A percentile compares a stretch with the other conserved stretches of the same genome.
These are phyloP conservation scores for Cynoglossus semilaevis DNA, from an alignment of 2,113 vertebrate species.

Conservation along the genomic window DNA sequence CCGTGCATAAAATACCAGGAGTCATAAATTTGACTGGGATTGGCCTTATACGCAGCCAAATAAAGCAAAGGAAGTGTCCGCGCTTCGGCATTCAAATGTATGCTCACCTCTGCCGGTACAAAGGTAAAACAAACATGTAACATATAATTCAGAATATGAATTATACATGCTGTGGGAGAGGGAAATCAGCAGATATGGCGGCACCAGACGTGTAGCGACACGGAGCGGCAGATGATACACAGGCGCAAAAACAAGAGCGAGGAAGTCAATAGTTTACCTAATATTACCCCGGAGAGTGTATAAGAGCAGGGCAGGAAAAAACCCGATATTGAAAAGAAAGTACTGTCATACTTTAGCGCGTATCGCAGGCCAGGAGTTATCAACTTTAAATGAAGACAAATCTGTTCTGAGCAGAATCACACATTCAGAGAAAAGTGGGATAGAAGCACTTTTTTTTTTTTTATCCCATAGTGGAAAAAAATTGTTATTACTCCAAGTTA, in stretches of 20 bases:
- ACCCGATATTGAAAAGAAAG: constrained; percentile 24
- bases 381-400: constrained; percentile 29
- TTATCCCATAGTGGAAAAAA: constrained; percentile 29
- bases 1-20: constrained; percentile 61
- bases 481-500: constrained; percentile 16
- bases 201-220: constrained; percentile 27
- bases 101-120: constrained; percentile 25
- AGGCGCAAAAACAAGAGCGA: constrained; percentile 34
- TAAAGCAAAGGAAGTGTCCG: constrained; percentile 54
- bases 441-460: constrained; percentile 9
- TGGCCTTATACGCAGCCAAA: constrained; percentile 63
- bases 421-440: constrained; percentile 25
- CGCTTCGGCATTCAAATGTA: constrained; percentile 45
- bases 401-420: constrained; percentile 9
- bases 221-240: constrained; percentile 30
- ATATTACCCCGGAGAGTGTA: constrained; percentile 51
- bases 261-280: constrained; percentile 58
- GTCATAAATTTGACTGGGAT: constrained; percentile 74
- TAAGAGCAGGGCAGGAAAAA: constrained; percentile 38
- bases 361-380: constrained; percentile 34
- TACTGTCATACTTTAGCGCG: constrained; percentile 14
- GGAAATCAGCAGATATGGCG: constrained; percentile 50
- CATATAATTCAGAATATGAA: constrained; percentile 65
- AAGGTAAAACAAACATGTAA: constrained; percentile 44
- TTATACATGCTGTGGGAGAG: constrained; percentile 60